Evolutionary conservation across 1,140 invertebrate genomes (phyloP), one percentile per base, ranked within the genome.

Genomic region (Listronotus oregonensis): DNA sequence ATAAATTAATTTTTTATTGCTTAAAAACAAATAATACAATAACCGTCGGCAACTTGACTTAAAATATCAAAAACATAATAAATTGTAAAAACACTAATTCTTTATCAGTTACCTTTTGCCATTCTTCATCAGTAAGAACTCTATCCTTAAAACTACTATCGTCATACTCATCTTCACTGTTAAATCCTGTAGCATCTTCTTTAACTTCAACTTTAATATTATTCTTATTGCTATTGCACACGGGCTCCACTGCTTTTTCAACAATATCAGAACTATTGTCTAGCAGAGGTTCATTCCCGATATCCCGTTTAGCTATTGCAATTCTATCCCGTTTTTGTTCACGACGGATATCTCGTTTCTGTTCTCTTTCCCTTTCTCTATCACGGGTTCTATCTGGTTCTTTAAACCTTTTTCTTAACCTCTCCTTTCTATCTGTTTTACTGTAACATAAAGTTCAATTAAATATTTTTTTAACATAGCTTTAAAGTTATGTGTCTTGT

Each of bases 101-200:
- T 27, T 27, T 27, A 27, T 27, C 2, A 27, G 2, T 27, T 27
- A 78, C 77, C 56, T 71, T 72, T 54, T 73, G 71, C 77, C 77
- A 79, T 66, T 79, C 77, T 69, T 79, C 76, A 70, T 74, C 74
- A 15, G 74, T 74, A 27, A 78, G 63, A 57, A 69, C 51, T 31
- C 67, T 67, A 37, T 70, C 62, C 55, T 73, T 73, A 68, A 73
- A 42, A 58, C 69, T 58, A 39, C 66, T 67, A 32, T 73, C 73
- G 57, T 74, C 75, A 73, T 79, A 79, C 64, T 79, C 77, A 71
- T 79, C 77, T 64, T 79, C 77, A 64, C 77, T 79, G 68, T 79
- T 79, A 51, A 77, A 79, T 1, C 77, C 77, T 63, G 74, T 79
- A 10, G 74, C 71, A 52, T 79, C 77, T 68, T 79, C 77, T 57